Evolutionary conservation across 2,113 vertebrate genomes (phyloP).

Genomic region (Anseranas semipalmata): DNA sequence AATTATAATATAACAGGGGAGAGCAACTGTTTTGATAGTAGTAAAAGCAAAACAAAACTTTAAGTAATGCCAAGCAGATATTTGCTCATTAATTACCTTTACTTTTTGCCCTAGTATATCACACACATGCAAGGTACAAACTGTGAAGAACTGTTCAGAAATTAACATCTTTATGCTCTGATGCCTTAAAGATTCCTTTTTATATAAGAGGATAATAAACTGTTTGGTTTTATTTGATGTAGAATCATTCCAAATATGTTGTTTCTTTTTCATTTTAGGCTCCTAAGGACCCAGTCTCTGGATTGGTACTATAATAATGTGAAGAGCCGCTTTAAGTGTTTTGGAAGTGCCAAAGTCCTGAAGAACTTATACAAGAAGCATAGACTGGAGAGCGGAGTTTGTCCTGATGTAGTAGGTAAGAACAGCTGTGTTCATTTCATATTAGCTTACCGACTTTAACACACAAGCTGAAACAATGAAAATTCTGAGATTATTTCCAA

Average conservation of each 20-base stretch:
- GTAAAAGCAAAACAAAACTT: background rate
- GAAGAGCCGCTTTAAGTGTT: slow-evolving; percentile 96
- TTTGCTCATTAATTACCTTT: background rate
- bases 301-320: slow-evolving; percentile 99
- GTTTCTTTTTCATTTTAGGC: slow-evolving; percentile 72
- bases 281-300: slow-evolving; percentile 90
- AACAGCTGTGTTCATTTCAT: background rate
- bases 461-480: background rate
- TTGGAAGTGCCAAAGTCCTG: slow-evolving; percentile 96
- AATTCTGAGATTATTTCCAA: background rate
- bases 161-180: background rate
- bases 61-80: background rate
- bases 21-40: background rate
- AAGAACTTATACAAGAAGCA: slow-evolving; percentile 95
- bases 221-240: background rate
- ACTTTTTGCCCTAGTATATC: background rate
- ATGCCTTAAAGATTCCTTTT: background rate
- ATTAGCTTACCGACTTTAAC: background rate
- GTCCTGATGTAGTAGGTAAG: slow-evolving; percentile 86
- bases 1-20: background rate
- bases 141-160: background rate
- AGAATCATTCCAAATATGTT: background rate
- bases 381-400: slow-evolving; percentile 84
- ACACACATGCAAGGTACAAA: background rate
- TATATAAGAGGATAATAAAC: background rate